Evolutionary conservation across 2,797 vertebrate genomes (phyloP), one percentile per base, ranked within the genome.

Genomic region (Pogoniulus pusillus): DNA sequence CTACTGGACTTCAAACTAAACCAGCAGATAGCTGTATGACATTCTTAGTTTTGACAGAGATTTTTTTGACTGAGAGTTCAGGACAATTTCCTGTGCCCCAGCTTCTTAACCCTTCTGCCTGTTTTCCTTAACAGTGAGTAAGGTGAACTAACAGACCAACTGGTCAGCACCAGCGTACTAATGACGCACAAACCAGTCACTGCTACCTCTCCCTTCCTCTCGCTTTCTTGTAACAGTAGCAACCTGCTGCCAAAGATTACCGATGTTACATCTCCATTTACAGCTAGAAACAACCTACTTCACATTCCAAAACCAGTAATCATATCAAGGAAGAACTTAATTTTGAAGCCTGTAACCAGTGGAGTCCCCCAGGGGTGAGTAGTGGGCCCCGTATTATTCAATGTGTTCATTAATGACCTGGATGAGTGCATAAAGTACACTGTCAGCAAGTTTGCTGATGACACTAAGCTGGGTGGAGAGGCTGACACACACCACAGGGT

Each of bases 181-280:
- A 18, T 27, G 35, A 53, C 8, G 47, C n/a, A 78, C 73, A 71
- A 54, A 76, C 9, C 30, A 19, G 27, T 7, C 24, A 19, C 26
- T 30, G 3, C 5, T 22, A 7, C 2, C 19, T n/a, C 65, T 60
- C 49, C 43, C 51, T 63, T 26, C 29, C 5, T 1, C 0, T 37
- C 68, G 43, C 10, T 70, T 35, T 30, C 53, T 39, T 34, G 4
- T 7, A 60, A 16, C 12, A 66, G 12, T 15, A 59, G 72, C 85
- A 66, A 1, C 60, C 68, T 37, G 16, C 83, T 55, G 47, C 19
- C 26, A 57, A 6, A 65, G 6, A 65, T 13, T 19, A 47, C 10
- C 32, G 51, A 10, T 0, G 0, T 5, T 2, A 19, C 3, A 4
- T 10, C 20, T n/a, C 11, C 9, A 49, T 10, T 58, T 17, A 3